Evolutionary conservation across 2,113 vertebrate genomes (phyloP), one percentile per base, ranked within the genome.

Genomic region (Platichthys flesus): DNA sequence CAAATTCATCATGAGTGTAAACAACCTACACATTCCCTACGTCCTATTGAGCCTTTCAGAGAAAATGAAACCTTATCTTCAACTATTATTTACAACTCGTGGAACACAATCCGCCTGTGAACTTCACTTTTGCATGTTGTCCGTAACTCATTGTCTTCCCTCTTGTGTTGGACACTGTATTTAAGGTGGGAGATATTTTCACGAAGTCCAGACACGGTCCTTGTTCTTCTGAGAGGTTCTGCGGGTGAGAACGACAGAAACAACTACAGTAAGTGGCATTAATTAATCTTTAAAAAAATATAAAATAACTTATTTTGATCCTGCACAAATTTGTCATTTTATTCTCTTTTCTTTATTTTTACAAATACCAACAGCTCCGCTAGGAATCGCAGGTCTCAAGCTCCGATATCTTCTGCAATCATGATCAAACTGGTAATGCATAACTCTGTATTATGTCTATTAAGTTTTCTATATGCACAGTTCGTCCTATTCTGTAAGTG

Each of bases 391-490:
- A 18, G 47, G 4, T 51, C 18, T 51, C 45, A 78, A 71, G 24
- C 49, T 35, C 18, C 1, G 61, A 12, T 23, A 18, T 1, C 57
- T 5, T 23, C 64, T 37, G 52, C 56, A 63, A 28, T 16, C 65
- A 85, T 84, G 81, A 68, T 71, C 14, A 59, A 24, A 74, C 0
- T 86, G 84, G 78, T 88, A 79, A 67, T 3, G 3, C 65, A 62
- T 57, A 16, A 54, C 14, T 23, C 75, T 23, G 3, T 40, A 8
- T 15, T 15, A 24, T 14, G 9, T 20, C 52, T 51, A 62, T 26
- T 21, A 54, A 54, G 40, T 42, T 42, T 42, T 9, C 21, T 10
- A 21, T 20, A 31, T 13, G 18, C 35, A 61, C 35, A 42, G 40
- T 12, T 42, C 12, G 2, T 10, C 40, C 13, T 10, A 42, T 51